Conservation (phyloP, 2,888 invertebrate genomes). For the Drosophila planitibia region DNA sequence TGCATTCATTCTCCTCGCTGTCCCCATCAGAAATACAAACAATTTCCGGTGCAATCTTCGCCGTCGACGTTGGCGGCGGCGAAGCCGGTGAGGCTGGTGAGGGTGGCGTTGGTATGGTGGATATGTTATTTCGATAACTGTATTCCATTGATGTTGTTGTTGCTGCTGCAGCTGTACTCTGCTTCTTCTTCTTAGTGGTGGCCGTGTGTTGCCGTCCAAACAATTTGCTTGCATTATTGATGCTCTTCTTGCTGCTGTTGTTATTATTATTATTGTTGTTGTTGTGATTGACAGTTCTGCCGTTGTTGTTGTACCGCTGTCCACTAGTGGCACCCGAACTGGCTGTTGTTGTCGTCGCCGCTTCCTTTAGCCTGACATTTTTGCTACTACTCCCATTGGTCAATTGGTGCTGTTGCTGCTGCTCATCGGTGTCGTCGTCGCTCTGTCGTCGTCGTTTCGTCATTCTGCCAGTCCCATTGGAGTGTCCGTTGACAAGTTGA, state of each 20-base stretch:
- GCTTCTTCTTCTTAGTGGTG: slow-evolving; percentile 22
- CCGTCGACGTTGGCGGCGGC: slow-evolving; percentile 51
- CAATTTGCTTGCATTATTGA: slow-evolving; percentile 50
- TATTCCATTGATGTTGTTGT: slow-evolving; percentile 42
- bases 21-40: slow-evolving; percentile 73
- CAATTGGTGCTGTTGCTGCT: slow-evolving; percentile 25
- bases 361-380: slow-evolving; percentile 50
- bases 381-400: slow-evolving; percentile 57
- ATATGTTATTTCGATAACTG: slow-evolving; percentile 60
- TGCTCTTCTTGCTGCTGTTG: slow-evolving; percentile 53
- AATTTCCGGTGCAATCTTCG: slow-evolving; percentile 40
- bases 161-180: background rate
- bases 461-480: slow-evolving; percentile 47
- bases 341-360: slow-evolving; percentile 2
- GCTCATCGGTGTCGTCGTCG: slow-evolving; percentile 13
- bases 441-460: slow-evolving; percentile 35
- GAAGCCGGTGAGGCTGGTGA: slow-evolving; percentile 58
- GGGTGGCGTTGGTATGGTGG: slow-evolving; percentile 62
- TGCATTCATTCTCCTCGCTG: slow-evolving; percentile 51
- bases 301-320: slow-evolving; percentile 55
- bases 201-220: slow-evolving; percentile 41
- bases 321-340: slow-evolving; percentile 30
- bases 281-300: slow-evolving; percentile 42
- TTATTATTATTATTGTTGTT: slow-evolving; percentile 56
- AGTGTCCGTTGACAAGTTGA: slow-evolving; percentile 58